A percentile compares a stretch with the other conserved stretches of the same genome.
Evolutionary conservation across 2,888 invertebrate species (phyloP).

Genomic region (Eupithecia subumbrata): DNA sequence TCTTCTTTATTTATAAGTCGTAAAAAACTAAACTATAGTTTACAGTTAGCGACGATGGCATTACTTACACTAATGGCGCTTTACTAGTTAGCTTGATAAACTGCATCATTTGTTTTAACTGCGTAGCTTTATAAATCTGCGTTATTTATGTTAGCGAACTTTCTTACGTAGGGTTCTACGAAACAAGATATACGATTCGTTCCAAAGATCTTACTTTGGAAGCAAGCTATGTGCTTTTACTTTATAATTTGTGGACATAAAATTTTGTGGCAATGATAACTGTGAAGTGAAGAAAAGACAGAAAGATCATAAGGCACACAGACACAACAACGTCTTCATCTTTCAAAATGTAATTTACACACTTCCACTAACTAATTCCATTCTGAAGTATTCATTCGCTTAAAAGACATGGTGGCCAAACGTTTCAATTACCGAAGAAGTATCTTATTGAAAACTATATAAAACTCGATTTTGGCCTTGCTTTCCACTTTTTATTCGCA

Average conservation of each 20-base stretch:
- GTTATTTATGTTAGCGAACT: neutral
- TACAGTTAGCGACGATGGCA: constrained; percentile 9
- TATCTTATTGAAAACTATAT: neutral
- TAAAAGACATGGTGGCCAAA: neutral
- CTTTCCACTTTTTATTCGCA: neutral
- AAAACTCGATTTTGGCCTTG: neutral
- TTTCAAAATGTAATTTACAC: neutral
- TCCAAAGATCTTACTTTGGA: neutral
- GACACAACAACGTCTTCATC: neutral
- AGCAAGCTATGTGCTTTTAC: neutral
- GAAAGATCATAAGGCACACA: neutral
- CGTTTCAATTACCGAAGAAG: neutral
- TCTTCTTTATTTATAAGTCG: neutral
- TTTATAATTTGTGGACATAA: neutral
- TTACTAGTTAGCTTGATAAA: constrained; percentile 14
- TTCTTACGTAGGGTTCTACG: neutral
- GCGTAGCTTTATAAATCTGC: constrained; percentile 11
- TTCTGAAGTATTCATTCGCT: neutral
- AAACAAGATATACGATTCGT: neutral
- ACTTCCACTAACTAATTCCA: neutral
- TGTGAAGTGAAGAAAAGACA: neutral
- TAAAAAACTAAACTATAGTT: neutral
- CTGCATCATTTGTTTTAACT: constrained; percentile 14
- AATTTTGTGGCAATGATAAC: neutral
- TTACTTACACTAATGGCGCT: constrained; percentile 29